phyloP scores from a whole-genome alignment of 2,797 vertebrate species.

The Rallus crepitans region DNA sequence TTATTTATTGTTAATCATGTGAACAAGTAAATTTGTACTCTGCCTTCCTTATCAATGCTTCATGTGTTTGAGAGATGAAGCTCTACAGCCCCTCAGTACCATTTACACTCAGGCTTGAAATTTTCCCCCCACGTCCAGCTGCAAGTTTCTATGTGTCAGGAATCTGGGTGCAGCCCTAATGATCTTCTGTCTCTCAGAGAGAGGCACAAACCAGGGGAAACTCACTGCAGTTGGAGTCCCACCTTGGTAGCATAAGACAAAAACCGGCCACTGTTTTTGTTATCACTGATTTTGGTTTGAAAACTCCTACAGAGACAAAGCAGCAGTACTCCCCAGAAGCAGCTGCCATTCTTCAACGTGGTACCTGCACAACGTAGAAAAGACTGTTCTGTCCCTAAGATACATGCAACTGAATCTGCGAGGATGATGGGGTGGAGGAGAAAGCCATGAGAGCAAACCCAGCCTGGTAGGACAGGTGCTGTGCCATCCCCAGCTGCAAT shows the following conservation, averaged over 20 bases:
- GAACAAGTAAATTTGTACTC: neutral
- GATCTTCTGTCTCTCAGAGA: neutral
- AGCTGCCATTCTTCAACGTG: neutral
- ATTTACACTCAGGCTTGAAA: neutral
- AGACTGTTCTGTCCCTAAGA: neutral
- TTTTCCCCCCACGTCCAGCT: neutral
- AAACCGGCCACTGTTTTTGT: neutral
- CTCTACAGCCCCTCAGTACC: neutral
- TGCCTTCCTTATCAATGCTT: neutral
- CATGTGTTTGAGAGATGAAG: neutral
- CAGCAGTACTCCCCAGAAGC: neutral
- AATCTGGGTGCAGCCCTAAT: neutral
- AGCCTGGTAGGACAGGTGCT: neutral
- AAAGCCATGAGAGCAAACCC: neutral
- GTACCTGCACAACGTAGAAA: neutral
- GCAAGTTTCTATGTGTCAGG: neutral
- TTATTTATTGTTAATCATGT: neutral
- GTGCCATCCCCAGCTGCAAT: neutral
- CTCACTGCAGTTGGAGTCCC: neutral
- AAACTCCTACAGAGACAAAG: neutral
- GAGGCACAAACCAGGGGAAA: neutral
- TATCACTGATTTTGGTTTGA: neutral
- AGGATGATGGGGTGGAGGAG: neutral
- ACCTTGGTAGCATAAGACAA: fast-evolving
- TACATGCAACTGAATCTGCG: fast-evolving